These are phyloP conservation scores for Maccullochella peelii DNA, from an alignment of 2,113 vertebrate genomes.

Conservation along the genomic window DNA sequence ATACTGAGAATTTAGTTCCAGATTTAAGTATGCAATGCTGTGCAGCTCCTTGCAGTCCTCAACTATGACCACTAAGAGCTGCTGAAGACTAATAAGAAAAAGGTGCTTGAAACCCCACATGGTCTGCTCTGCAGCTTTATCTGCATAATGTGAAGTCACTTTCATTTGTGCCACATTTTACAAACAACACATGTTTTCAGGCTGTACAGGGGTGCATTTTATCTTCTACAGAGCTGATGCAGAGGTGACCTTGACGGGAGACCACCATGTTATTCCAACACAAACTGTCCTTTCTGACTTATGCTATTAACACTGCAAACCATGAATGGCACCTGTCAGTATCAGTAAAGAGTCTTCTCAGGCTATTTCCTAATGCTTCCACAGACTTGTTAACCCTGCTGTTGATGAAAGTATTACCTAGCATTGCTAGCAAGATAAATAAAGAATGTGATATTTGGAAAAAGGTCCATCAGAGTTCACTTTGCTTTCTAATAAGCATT, in stretches of 20 bases:
- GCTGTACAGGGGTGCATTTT: not conserved
- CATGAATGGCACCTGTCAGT: not conserved
- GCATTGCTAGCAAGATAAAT: not conserved
- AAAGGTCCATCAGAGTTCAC: not conserved
- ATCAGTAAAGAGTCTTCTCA: not conserved
- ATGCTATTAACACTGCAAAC: conserved; percentile 13
- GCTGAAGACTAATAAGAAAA: conserved; percentile 60
- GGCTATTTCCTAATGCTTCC: not conserved
- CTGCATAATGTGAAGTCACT: conserved; percentile 28
- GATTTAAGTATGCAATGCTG: not conserved
- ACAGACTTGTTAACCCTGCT: not conserved
- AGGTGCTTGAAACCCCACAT: not conserved
- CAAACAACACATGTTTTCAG: conserved; percentile 5
- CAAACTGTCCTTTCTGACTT: not conserved
- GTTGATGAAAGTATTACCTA: not conserved
- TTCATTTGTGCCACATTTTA: conserved; percentile 19
- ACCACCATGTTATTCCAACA: conserved; percentile 6
- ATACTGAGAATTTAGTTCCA: not conserved
- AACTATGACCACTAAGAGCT: conserved; percentile 61
- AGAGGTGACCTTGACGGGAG: conserved; percentile 32
- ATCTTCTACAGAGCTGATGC: not conserved
- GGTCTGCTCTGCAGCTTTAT: conserved; percentile 24
- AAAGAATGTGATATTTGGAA: not conserved
- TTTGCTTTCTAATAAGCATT: not conserved
- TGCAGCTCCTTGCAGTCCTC: conserved; percentile 21